Evolutionary conservation across 2,888 invertebrate species (phyloP), one percentile per base, ranked within the genome.

Genomic region (Boloria euphrosyne): DNA sequence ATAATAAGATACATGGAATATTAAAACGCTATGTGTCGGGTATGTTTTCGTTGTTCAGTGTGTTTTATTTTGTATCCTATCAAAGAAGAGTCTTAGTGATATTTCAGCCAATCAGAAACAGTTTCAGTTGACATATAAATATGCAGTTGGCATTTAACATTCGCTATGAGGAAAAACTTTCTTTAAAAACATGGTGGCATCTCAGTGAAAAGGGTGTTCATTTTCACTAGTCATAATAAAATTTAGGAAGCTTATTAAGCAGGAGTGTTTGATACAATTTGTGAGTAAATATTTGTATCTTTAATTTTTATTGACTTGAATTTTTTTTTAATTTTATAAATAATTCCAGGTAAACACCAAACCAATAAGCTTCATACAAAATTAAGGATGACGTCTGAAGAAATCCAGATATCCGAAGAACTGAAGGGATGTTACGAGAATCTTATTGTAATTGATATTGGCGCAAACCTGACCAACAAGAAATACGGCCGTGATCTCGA

Each of bases 391-490:
- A 91, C 91, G 91, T 89, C 91, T 84, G 90, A 90, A 87, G 90
- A 91, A 88, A 84, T 86, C 77, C 84, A 85, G 78, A 83, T 91
- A 81, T 89, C 91, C 70, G 90, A 90, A 75, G 85, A 91, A 80
- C 80, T 97, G 95, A 95, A 95, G 85, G 95, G 96, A 80, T 97
- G 96, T 85, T 97, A 96, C 84, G 97, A 97, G 87, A 97, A 97
- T 92, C 96, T 98, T 85, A 96, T 98, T 87, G 94, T 98, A 78
- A 96, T 98, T 74, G 98, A 98, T 90, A 95, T 97, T 74, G 98
- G 98, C 78, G 97, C 98, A 68, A 98, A 98, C 94, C 93, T 98
- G 80, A 98, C 97, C 31, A 98, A 98, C 90, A 97, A 97, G 89
- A 98, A 98, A 89, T 98, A 97, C 88, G 95, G 95, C 84, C 95